These are phyloP conservation scores for Anisognathus igniventris DNA, from an alignment of 2,797 vertebrate species.

Conservation along the genomic window DNA sequence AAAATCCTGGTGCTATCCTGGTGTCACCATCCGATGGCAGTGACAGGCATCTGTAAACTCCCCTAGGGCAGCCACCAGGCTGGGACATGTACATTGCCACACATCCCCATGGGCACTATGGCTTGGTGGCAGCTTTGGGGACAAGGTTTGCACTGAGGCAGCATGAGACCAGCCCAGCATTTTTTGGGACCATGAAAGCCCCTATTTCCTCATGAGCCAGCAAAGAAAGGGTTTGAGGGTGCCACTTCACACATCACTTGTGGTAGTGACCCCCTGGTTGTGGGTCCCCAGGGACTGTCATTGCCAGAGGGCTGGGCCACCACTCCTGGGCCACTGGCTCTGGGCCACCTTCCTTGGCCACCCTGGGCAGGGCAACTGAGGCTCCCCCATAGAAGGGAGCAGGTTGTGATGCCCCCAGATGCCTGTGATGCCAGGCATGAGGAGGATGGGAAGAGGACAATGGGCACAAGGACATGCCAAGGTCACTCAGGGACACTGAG, in stretches of 20 bases:
- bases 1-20: background rate
- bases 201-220: background rate
- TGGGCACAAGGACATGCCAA: slow-evolving; percentile 42
- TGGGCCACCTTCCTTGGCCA: background rate
- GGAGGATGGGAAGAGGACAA: background rate
- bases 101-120: background rate
- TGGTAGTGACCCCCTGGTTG: background rate
- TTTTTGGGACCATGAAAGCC: background rate
- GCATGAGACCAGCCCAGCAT: rapidly evolving
- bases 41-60: background rate
- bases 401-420: background rate
- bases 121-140: background rate
- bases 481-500: background rate
- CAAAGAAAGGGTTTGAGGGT: background rate
- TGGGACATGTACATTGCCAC: background rate
- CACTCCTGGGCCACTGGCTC: background rate
- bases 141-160: background rate
- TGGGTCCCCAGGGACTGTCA: background rate
- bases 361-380: background rate
- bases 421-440: background rate
- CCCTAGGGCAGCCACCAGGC: background rate
- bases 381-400: background rate
- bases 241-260: background rate
- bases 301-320: background rate
- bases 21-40: background rate